These are phyloP conservation scores for Alethe castanea DNA, from an alignment of 2,113 vertebrate genomes.

Conservation along the genomic window DNA sequence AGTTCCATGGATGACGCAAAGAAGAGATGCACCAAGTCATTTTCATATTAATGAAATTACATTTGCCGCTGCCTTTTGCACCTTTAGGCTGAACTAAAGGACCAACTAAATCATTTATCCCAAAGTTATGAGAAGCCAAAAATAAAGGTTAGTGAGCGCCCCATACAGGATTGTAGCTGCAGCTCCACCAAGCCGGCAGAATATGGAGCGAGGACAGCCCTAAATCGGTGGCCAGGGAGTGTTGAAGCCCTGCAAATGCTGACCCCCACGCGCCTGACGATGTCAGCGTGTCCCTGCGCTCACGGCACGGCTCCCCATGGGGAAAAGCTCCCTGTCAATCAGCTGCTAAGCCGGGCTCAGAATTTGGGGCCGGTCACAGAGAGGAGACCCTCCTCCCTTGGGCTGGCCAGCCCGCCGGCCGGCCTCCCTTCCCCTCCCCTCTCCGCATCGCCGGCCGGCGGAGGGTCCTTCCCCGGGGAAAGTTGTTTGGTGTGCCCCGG, in stretches of 20 bases:
- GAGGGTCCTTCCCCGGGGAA: neutral
- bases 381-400: neutral
- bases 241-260: neutral
- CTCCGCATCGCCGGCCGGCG: neutral
- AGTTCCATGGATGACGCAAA: neutral
- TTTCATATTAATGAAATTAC: neutral
- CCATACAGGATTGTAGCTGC: fast-evolving
- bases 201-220: fast-evolving
- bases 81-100: neutral
- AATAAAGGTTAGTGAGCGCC: neutral
- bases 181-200: neutral
- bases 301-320: too few relatives aligned
- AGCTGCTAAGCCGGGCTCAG: neutral
- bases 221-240: neutral
- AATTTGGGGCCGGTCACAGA: neutral
- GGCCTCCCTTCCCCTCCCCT: neutral
- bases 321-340: neutral
- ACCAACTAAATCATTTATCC: neutral
- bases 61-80: neutral
- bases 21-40: neutral
- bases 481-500: neutral
- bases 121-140: neutral
- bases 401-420: neutral
- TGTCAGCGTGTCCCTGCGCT: neutral
- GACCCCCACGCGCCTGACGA: neutral